phyloP scores from a whole-genome alignment of 2,113 vertebrate species.

The Tetraodon nigroviridis region DNA sequence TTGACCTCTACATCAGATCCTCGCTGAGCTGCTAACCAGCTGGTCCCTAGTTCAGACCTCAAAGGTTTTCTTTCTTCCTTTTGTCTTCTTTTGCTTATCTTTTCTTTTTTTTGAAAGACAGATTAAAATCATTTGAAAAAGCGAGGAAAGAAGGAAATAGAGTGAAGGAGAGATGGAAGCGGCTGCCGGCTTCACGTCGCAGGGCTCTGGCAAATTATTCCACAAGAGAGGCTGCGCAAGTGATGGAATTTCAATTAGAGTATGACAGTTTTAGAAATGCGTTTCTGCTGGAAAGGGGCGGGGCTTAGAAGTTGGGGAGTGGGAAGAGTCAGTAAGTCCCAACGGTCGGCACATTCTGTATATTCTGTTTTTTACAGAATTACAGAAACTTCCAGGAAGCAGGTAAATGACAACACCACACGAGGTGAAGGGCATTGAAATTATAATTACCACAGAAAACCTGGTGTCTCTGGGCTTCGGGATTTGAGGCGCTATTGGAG shows the following conservation, averaged over 20 bases:
- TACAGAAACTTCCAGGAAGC: too few species aligned
- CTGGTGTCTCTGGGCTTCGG: too few species aligned
- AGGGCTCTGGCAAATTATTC: slow-evolving; percentile 66
- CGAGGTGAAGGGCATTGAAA: too few species aligned
- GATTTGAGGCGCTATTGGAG: too few species aligned
- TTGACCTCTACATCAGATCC: slow-evolving; percentile 60
- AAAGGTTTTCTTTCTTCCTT: background rate
- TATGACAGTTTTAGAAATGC: slow-evolving; percentile 67
- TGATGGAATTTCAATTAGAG: slow-evolving; percentile 74
- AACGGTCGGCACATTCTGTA: background rate
- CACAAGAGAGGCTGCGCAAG: slow-evolving; percentile 62
- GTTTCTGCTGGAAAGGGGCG: slow-evolving; percentile 47
- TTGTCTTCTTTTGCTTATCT: slow-evolving; percentile 59
- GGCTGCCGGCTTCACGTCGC: slow-evolving; percentile 51
- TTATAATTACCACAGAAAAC: too few species aligned
- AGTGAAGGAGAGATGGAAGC: slow-evolving; percentile 50
- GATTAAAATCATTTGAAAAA: slow-evolving; percentile 58
- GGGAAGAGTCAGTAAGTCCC: slow-evolving; percentile 8
- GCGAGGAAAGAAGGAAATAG: slow-evolving; percentile 57
- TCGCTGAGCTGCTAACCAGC: slow-evolving; percentile 29
- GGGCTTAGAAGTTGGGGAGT: slow-evolving; percentile 16
- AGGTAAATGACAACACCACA: too few species aligned
- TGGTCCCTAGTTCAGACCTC: slow-evolving; percentile 19
- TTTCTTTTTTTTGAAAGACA: slow-evolving; percentile 46
- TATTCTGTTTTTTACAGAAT: too few species aligned